These are phyloP conservation scores for Drosophila atripex DNA, from an alignment of 2,888 invertebrate genomes.

Conservation along the genomic window DNA sequence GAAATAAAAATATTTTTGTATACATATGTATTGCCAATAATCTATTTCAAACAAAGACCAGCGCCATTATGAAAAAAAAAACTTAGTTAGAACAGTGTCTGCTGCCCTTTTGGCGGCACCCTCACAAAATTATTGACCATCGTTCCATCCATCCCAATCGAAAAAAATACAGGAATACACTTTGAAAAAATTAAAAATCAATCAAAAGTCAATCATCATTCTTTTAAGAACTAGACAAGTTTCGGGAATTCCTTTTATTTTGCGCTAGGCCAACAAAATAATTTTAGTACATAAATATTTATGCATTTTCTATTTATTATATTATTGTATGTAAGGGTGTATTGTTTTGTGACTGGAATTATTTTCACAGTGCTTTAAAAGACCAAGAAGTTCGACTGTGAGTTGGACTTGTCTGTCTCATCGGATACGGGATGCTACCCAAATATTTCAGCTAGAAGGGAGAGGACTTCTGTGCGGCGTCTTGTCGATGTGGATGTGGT, in stretches of 20 bases:
- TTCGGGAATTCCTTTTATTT: not conserved
- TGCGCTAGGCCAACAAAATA: too few species aligned
- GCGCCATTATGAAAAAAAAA: conserved; percentile 42
- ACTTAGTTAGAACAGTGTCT: conserved; percentile 49
- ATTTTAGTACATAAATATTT: too few species aligned
- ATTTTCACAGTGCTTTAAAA: conserved; percentile 15
- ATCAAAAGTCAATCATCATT: not conserved
- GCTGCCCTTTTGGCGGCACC: conserved; percentile 81
- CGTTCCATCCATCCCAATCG: conserved; percentile 51
- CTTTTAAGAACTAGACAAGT: not conserved
- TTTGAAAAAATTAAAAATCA: conserved; percentile 12
- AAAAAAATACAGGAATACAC: conserved; percentile 14
- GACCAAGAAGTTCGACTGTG: conserved; percentile 55
- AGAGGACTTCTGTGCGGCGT: conserved; percentile 61
- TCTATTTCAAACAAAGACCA: conserved; percentile 73
- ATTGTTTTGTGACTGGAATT: not conserved
- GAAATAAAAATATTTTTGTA: conserved; percentile 68
- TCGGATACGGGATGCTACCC: conserved; percentile 68
- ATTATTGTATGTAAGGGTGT: too few species aligned
- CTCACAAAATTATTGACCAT: conserved; percentile 82
- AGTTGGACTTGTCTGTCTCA: conserved; percentile 65
- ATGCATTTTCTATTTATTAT: too few species aligned
- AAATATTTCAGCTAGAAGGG: conserved; percentile 72
- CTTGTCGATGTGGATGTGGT: conserved; percentile 29
- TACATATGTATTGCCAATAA: conserved; percentile 74